A percentile compares a stretch with the other conserved stretches of the same genome.
phyloP scores from a whole-genome alignment of 2,888 invertebrate species.

The Helobdella robusta region DNA sequence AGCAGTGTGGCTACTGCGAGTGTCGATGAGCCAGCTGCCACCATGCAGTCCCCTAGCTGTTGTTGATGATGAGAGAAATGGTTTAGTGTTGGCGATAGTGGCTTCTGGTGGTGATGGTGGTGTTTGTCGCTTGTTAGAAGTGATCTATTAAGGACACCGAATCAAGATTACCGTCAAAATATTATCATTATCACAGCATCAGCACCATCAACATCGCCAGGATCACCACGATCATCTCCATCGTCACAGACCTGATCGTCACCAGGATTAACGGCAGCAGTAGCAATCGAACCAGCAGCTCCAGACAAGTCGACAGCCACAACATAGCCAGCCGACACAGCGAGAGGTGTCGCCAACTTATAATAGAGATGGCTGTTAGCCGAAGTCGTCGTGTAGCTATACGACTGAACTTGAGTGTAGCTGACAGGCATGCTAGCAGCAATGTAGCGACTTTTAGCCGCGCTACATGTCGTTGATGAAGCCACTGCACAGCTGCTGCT shows the following conservation, averaged over 20 bases:
- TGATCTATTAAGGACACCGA: neutral
- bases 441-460: neutral
- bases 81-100: neutral
- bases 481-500: neutral
- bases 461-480: neutral
- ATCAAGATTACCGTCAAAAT: neutral
- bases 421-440: neutral
- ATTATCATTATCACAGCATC: neutral
- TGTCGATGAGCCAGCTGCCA: neutral
- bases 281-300: neutral
- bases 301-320: neutral
- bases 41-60: neutral
- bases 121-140: neutral
- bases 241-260: too few species aligned
- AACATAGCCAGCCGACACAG: neutral
- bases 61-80: neutral
- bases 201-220: neutral
- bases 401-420: neutral
- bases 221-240: neutral
- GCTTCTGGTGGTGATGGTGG: neutral
- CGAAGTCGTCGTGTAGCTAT: neutral
- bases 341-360: neutral
- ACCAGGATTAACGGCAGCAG: neutral
- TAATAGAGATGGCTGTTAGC: neutral
- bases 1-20: neutral